These are phyloP conservation scores for Ailurus styani DNA, from an alignment of 2,113 vertebrate species.

Conservation along the genomic window DNA sequence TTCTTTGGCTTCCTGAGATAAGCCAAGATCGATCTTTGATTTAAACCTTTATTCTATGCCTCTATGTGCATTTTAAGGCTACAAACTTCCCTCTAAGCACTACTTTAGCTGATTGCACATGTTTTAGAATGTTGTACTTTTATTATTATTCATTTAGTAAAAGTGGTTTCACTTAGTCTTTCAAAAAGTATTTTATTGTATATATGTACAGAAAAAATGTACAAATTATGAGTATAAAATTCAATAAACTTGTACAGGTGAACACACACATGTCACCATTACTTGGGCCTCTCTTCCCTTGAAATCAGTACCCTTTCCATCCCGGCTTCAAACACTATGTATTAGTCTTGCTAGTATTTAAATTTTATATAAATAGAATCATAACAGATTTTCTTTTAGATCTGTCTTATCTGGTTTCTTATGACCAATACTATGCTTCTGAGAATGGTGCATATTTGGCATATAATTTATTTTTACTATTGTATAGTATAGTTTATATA, in stretches of 20 bases:
- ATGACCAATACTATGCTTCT: neutral
- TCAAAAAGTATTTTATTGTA: neutral
- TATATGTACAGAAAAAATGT: neutral
- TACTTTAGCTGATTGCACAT: neutral
- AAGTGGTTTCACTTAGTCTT: neutral
- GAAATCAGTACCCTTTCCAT: neutral
- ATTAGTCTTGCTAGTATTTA: neutral
- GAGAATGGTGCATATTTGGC: neutral
- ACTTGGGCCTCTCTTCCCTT: neutral
- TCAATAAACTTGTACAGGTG: neutral
- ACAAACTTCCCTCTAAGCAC: neutral
- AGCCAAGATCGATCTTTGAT: neutral
- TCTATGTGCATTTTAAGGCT: neutral
- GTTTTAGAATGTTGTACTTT: constrained; percentile 10
- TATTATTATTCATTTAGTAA: neutral
- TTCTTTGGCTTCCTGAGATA: neutral
- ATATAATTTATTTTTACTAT: neutral
- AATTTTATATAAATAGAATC: neutral
- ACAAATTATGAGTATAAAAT: neutral
- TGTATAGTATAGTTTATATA: neutral
- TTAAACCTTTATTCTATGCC: neutral
- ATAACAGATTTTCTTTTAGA: neutral
- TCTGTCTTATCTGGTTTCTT: neutral
- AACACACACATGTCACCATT: neutral
- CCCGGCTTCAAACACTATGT: neutral